A percentile compares a stretch with the other conserved stretches of the same genome.
phyloP scores from a whole-genome alignment of 1,140 invertebrate species.

The Solenopsis invicta region DNA sequence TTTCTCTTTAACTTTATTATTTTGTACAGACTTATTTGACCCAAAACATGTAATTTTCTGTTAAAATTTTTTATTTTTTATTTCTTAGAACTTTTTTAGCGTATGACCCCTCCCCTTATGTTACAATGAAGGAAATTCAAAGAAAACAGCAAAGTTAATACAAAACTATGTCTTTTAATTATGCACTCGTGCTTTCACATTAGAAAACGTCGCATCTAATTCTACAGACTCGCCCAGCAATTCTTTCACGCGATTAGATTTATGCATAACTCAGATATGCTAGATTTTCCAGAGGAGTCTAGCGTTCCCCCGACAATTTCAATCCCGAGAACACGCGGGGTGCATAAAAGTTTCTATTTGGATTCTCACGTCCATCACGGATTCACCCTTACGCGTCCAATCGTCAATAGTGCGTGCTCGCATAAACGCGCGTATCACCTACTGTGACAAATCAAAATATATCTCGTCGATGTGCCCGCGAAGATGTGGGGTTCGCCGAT shows the following conservation, averaged over 20 bases:
- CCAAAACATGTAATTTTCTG: too few relatives aligned
- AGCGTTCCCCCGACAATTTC: neutral
- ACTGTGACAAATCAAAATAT: conserved; percentile 82
- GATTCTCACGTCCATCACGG: conserved; percentile 10
- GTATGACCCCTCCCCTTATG: too few relatives aligned
- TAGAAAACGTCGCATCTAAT: neutral
- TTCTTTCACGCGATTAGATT: conserved; percentile 3
- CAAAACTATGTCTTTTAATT: too few relatives aligned
- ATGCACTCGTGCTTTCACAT: neutral
- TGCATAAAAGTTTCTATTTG: neutral
- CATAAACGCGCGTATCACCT: conserved; percentile 69
- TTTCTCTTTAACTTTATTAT: neutral
- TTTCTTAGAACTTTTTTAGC: too few relatives aligned
- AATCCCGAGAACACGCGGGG: neutral
- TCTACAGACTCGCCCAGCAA: neutral
- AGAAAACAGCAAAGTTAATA: too few relatives aligned
- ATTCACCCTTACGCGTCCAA: conserved; percentile 66
- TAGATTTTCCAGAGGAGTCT: neutral
- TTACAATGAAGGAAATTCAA: too few relatives aligned
- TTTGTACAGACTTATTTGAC: too few relatives aligned
- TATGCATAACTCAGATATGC: neutral
- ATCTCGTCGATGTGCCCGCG: conserved; percentile 75
- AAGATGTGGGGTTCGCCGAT: conserved; percentile 64
- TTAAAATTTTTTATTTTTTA: too few relatives aligned
- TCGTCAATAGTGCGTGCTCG: conserved; percentile 79